Conservation (phyloP, 2,113 vertebrate species). For the Azemiops feae region DNA sequence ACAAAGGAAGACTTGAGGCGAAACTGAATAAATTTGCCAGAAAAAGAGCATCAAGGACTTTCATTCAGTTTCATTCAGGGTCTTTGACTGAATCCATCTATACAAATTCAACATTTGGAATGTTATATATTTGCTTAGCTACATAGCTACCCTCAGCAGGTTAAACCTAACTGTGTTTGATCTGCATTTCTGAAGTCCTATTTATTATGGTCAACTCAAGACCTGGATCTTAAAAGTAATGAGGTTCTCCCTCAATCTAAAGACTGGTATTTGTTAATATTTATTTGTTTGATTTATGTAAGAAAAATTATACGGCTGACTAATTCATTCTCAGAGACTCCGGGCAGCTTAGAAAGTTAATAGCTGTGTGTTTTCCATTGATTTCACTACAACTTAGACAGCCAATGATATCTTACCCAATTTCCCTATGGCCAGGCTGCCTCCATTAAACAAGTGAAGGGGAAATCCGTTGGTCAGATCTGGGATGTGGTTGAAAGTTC, state of each 20-base stretch:
- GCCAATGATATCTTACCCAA: background rate
- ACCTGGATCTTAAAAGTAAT: background rate
- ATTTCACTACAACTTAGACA: background rate
- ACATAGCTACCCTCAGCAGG: background rate
- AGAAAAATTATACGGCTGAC: background rate
- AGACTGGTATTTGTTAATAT: background rate
- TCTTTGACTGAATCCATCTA: background rate
- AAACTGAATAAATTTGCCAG: background rate
- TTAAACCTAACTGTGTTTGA: background rate
- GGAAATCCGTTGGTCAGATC: background rate
- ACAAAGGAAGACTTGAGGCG: background rate
- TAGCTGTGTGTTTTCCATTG: background rate
- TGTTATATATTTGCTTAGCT: background rate
- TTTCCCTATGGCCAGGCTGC: background rate
- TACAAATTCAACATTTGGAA: background rate
- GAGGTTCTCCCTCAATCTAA: background rate
- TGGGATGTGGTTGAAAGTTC: background rate
- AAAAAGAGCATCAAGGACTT: background rate
- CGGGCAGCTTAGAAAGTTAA: background rate
- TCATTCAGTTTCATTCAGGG: background rate
- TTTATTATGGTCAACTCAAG: background rate
- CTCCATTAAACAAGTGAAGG: background rate
- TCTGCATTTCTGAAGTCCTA: background rate
- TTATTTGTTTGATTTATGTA: background rate
- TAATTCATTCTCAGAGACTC: background rate